Evolutionary conservation across 2,888 invertebrate genomes (phyloP), one percentile per base, ranked within the genome.

Genomic region (Argyresthia albistria): DNA sequence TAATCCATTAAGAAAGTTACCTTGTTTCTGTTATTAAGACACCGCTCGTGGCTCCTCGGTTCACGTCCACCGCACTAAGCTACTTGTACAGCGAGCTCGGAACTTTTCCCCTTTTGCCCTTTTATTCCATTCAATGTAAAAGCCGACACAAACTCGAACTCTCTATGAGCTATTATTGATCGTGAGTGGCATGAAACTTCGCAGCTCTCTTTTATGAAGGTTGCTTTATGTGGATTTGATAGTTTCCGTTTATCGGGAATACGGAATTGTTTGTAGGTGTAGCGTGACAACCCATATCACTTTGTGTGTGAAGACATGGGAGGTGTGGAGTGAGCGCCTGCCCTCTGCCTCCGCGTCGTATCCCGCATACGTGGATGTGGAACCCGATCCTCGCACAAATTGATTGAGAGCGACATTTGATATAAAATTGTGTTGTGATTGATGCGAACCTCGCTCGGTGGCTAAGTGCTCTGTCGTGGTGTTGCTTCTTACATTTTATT

Each of bases 381-480:
- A 84, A 86, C 74, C 76, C 78, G 86, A 86, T 82, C 79, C 76
- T 61, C 66, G 72, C 78, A 76, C 83, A 84, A 86, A 87, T 86
- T 84, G 86, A 86, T 87, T 84, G 86, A 86, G 74, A 84, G 82
- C 81, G 84, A 84, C 84, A 87, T 87, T 84, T 86, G 86, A 87
- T 87, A 87, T 87, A 86, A 87, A 86, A 86, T 82, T 81, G 84
- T 82, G 83, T 80, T 78, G 84, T 86, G 86, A 87, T 86, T 87
- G 86, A 86, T 86, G 86, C 77, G 81, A 56, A 74, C 75, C 80
- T 73, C 73, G 77, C 76, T 61, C 69, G 69, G 66, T 64, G 73
- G 72, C 86, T 87, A 86, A 86, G 86, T 86, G 86, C 86, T 84
- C 76, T 76, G 75, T 76, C 82, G 80, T 72, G 68, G 75, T 70